Conservation (phyloP, 2,797 vertebrate genomes). For the Danio jaintianensis region DNA sequence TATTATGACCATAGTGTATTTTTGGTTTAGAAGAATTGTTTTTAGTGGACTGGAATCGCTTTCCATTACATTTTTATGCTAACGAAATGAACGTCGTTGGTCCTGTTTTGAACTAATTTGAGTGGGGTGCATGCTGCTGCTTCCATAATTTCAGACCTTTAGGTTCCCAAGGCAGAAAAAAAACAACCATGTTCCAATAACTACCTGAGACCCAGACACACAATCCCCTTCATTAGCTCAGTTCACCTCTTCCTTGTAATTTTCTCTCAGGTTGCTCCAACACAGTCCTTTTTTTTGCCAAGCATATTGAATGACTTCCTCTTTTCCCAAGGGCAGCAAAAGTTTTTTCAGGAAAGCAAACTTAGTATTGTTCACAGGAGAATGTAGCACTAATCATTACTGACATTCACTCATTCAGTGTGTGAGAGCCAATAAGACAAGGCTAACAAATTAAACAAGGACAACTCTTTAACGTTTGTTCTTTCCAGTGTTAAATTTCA, state of each 20-base stretch:
- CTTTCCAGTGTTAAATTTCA: constrained; percentile 55
- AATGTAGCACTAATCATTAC: constrained; percentile 58
- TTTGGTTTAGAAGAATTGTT: constrained; percentile 22
- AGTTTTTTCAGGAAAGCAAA: constrained; percentile 46
- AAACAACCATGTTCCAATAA: constrained; percentile 52
- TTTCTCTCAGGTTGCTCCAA: constrained; percentile 52
- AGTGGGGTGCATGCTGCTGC: constrained; percentile 37
- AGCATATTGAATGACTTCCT: constrained; percentile 62
- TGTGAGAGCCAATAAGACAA: constrained; percentile 2
- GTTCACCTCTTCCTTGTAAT: constrained; percentile 60
- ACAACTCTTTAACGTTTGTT: constrained; percentile 44
- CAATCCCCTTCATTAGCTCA: constrained; percentile 63
- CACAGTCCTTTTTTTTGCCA: constrained; percentile 44
- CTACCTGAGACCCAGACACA: constrained; percentile 53
- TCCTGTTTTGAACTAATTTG: constrained; percentile 5
- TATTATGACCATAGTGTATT: background rate
- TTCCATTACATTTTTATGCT: constrained; percentile 6
- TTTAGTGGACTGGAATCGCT: background rate
- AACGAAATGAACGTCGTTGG: constrained; percentile 20
- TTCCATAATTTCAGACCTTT: constrained; percentile 46
- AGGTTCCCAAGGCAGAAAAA: constrained; percentile 53
- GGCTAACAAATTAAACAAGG: constrained; percentile 29
- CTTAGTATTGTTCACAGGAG: constrained; percentile 50
- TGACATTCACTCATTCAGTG: constrained; percentile 58
- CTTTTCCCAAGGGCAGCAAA: constrained; percentile 39